These are phyloP conservation scores for Rhombomys opimus DNA, from an alignment of 2,113 vertebrate species.

Conservation along the genomic window DNA sequence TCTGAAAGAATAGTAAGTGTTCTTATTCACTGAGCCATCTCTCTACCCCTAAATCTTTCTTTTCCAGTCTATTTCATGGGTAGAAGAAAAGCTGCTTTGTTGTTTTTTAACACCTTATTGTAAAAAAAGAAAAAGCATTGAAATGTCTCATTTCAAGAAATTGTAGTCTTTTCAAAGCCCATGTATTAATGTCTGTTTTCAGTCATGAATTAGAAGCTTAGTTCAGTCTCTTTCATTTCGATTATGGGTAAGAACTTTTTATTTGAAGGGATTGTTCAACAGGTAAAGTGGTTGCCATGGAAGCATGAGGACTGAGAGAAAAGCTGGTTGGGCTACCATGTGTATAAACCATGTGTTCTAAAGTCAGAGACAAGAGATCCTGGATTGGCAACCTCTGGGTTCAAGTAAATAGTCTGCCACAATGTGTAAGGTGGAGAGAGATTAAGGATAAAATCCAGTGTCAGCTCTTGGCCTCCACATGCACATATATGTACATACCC, in stretches of 20 bases:
- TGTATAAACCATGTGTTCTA: background rate
- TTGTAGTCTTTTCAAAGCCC: background rate
- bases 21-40: background rate
- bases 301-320: background rate
- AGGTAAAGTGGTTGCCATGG: background rate
- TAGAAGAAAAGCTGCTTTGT: background rate
- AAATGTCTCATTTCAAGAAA: background rate
- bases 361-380: background rate
- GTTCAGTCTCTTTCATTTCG: background rate
- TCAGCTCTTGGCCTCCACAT: background rate
- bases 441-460: too few relatives aligned
- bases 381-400: background rate
- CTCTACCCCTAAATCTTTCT: background rate
- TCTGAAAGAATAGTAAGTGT: background rate
- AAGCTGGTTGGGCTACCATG: too few relatives aligned
- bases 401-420: background rate
- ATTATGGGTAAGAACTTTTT: background rate
- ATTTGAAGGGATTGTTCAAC: background rate
- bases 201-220: background rate
- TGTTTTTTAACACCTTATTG: background rate
- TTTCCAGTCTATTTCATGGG: background rate
- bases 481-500: background rate
- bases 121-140: background rate
- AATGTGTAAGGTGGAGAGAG: background rate
- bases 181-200: background rate